Evolutionary conservation across 35 echinoderm and acorn worm genomes (phyloP).

Genomic region (Apostichopus parvimensis): DNA sequence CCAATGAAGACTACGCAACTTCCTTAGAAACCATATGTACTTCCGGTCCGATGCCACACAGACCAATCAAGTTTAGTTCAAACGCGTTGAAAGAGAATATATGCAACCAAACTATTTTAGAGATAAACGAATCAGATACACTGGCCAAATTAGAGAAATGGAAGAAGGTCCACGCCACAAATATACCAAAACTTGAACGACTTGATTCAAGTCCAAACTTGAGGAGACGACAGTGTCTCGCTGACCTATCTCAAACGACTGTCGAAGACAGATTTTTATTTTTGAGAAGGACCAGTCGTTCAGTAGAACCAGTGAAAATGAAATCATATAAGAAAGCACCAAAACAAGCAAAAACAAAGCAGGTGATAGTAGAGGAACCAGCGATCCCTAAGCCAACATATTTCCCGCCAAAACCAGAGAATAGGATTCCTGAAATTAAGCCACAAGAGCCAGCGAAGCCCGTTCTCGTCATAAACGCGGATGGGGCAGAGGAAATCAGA

Average conservation of each 20-base stretch:
- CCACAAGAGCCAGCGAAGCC: neutral
- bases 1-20: slow-evolving; percentile 9
- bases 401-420: neutral
- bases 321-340: neutral
- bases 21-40: slow-evolving; percentile 22
- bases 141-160: neutral
- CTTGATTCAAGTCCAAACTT: slow-evolving; percentile 2
- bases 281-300: slow-evolving; percentile 12
- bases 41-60: neutral
- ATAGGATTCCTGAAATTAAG: neutral
- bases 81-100: slow-evolving; percentile 22
- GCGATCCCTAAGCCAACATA: neutral
- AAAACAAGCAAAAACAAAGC: neutral
- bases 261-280: neutral
- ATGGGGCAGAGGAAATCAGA: neutral
- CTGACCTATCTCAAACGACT: neutral
- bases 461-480: neutral
- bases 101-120: neutral
- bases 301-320: neutral
- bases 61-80: slow-evolving; percentile 30
- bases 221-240: neutral
- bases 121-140: neutral
- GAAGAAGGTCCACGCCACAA: neutral
- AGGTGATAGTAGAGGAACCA: neutral
- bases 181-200: slow-evolving; percentile 32